Percentiles rank a stretch among this genome's conserved stretches.
phyloP scores from a whole-genome alignment of 2,797 vertebrate genomes.

The Enteromius viviparus region DNA sequence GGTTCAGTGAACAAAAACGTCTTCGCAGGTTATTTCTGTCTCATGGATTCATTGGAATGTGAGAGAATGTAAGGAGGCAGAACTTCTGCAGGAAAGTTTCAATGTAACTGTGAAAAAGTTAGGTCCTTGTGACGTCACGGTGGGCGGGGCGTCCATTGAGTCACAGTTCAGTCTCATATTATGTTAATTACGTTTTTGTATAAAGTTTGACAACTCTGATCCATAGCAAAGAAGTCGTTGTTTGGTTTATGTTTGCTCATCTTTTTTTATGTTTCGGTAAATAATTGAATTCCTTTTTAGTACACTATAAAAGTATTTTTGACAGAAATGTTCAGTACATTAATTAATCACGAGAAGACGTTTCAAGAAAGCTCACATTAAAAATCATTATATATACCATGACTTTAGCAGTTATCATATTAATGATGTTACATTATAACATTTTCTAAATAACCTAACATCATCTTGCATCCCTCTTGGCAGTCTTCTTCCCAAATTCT shows the following conservation, averaged over 20 bases:
- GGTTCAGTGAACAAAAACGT: slow-evolving; percentile 63
- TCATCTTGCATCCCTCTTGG: neutral
- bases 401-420: neutral
- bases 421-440: neutral
- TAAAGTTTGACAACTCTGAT: neutral
- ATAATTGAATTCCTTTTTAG: neutral
- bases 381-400: neutral
- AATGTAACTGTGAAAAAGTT: slow-evolving; percentile 64
- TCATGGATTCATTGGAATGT: slow-evolving; percentile 69
- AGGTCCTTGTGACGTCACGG: slow-evolving; percentile 68
- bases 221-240: neutral
- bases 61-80: slow-evolving; percentile 57
- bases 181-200: neutral
- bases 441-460: neutral
- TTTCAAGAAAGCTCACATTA: too few relatives aligned
- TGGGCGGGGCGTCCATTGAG: slow-evolving; percentile 67
- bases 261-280: neutral
- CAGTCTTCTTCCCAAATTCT: neutral
- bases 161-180: neutral
- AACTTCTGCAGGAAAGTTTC: slow-evolving; percentile 64
- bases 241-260: neutral
- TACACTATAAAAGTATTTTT: neutral
- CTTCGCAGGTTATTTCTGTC: slow-evolving; percentile 51
- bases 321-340: neutral
- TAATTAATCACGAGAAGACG: neutral